A percentile compares a stretch with the other conserved stretches of the same genome.
phyloP scores from a whole-genome alignment of 2,888 invertebrate species.

The Gonocerus acuteangulatus region DNA sequence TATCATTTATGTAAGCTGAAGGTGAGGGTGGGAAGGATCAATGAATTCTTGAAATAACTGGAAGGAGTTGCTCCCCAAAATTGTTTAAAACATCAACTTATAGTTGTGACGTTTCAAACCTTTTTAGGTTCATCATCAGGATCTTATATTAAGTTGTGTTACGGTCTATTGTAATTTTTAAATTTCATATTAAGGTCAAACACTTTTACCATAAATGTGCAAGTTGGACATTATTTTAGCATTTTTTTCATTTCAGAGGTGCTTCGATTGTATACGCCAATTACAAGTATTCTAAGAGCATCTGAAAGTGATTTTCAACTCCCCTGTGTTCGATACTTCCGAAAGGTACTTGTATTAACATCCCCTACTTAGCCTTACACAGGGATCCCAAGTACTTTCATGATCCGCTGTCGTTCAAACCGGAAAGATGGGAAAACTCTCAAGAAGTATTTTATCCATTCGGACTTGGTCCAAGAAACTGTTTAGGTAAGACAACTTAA shows the following conservation, averaged over 20 bases:
- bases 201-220: too few relatives aligned
- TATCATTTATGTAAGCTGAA: too few relatives aligned
- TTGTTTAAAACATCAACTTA: too few relatives aligned
- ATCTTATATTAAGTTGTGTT: too few relatives aligned
- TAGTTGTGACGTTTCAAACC: too few relatives aligned
- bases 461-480: conserved; percentile 11
- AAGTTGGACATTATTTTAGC: too few relatives aligned
- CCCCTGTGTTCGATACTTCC: conserved; percentile 14
- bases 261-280: conserved; percentile 2
- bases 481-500: conserved; percentile 1
- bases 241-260: too few relatives aligned
- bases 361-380: background rate
- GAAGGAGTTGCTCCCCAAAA: too few relatives aligned
- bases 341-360: background rate
- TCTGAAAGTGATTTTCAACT: background rate
- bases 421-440: conserved; percentile 5
- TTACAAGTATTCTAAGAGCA: background rate
- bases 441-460: conserved; percentile 9
- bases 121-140: too few relatives aligned
- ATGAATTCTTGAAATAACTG: too few relatives aligned
- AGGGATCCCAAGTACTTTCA: conserved; percentile 1
- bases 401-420: conserved; percentile 2
- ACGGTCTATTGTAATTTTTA: too few relatives aligned
- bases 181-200: background rate
- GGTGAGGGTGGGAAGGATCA: too few relatives aligned